Evolutionary conservation across 1,140 invertebrate species (phyloP).

Genomic region (Diploscapter pachys): DNA sequence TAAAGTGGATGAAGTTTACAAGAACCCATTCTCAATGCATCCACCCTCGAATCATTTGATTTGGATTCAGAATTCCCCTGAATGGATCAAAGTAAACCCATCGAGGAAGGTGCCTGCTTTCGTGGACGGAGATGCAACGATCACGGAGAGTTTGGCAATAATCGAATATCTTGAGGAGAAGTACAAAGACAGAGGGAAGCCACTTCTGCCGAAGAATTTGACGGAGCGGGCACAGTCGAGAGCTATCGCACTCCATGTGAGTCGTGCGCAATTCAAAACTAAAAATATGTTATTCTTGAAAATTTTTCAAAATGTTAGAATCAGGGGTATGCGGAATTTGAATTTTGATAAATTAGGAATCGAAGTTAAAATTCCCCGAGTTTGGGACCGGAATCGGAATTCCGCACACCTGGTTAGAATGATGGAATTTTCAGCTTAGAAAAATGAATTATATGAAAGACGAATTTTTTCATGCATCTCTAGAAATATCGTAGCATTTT

Average conservation of each 20-base stretch:
- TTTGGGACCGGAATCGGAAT: too few relatives aligned
- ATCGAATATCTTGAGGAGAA: conserved; percentile 14
- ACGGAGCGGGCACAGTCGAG: conserved; percentile 1
- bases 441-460: too few relatives aligned
- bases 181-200: conserved; percentile 10
- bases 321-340: not conserved
- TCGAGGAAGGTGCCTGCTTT: conserved; percentile 9
- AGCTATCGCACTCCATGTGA: conserved; percentile 13
- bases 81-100: conserved; percentile 9
- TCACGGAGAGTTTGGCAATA: conserved; percentile 15
- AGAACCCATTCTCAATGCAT: too few relatives aligned
- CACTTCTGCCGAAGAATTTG: conserved; percentile 10
- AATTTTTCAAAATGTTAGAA: too few relatives aligned
- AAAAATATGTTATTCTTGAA: too few relatives aligned
- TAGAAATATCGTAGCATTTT: not conserved
- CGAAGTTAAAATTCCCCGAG: too few relatives aligned
- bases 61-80: not conserved
- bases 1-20: too few relatives aligned
- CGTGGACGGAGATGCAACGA: not conserved
- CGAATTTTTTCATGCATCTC: too few relatives aligned
- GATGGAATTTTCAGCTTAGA: too few relatives aligned
- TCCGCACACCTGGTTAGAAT: too few relatives aligned
- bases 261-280: too few relatives aligned
- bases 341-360: not conserved
- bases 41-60: too few relatives aligned